These are phyloP conservation scores for Philereme transversata DNA, from an alignment of 2,888 invertebrate genomes.

Conservation along the genomic window DNA sequence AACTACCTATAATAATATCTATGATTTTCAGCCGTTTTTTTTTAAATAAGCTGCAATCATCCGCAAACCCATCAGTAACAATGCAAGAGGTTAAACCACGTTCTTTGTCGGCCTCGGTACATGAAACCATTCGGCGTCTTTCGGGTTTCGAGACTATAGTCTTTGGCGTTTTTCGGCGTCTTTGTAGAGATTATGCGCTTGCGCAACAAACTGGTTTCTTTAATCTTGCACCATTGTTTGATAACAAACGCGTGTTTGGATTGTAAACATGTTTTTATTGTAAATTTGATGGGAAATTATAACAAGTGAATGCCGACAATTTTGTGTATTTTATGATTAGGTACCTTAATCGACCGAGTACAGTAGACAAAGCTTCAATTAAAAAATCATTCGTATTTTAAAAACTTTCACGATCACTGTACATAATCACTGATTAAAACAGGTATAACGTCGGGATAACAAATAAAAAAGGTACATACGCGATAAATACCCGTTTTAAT, in stretches of 20 bases:
- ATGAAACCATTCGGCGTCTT: slow-evolving; percentile 34
- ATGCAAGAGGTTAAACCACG: slow-evolving; percentile 32
- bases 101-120: slow-evolving; percentile 39
- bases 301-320: slow-evolving; percentile 24
- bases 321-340: not conserved
- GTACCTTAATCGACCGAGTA: too few species aligned
- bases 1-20: not conserved
- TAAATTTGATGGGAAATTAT: slow-evolving; percentile 27
- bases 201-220: slow-evolving; percentile 58
- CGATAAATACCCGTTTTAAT: too few species aligned
- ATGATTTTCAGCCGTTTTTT: slow-evolving; percentile 6
- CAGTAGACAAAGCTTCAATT: too few species aligned
- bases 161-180: slow-evolving; percentile 48
- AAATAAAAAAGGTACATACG: too few species aligned
- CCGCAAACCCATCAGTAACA: slow-evolving; percentile 53
- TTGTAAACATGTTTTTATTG: slow-evolving; percentile 55
- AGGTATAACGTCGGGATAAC: too few species aligned
- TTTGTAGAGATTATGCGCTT: slow-evolving; percentile 55
- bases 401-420: too few species aligned
- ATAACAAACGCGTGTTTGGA: slow-evolving; percentile 55
- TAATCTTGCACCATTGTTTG: slow-evolving; percentile 60
- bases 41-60: slow-evolving; percentile 20
- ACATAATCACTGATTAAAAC: too few species aligned
- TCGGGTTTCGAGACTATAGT: slow-evolving; percentile 40
- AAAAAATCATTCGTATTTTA: too few species aligned